Conservation (phyloP, 2,113 vertebrate genomes). For the Amazona vittata region DNA sequence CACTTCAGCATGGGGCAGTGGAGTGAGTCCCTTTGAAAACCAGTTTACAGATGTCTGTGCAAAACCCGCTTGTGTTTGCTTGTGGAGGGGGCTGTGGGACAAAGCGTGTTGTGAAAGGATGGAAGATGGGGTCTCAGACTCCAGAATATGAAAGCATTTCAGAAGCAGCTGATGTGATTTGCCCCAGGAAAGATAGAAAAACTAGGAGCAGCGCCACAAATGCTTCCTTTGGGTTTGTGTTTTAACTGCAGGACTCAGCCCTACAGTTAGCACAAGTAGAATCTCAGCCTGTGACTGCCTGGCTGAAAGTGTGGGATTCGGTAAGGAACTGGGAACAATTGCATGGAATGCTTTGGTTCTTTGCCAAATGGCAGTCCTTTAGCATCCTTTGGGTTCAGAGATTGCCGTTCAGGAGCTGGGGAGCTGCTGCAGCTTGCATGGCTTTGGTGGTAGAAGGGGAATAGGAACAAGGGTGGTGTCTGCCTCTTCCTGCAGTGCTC, state of each 20-base stretch:
- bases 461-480: neutral
- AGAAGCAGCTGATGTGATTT: neutral
- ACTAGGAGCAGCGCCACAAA: neutral
- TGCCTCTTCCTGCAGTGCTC: neutral
- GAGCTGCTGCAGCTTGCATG: fast-evolving
- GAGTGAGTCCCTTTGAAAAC: neutral
- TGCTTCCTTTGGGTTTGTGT: neutral
- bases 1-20: fast-evolving
- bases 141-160: neutral
- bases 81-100: neutral
- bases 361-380: neutral
- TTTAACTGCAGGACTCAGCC: neutral
- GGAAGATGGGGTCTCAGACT: neutral
- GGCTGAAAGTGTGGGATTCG: neutral
- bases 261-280: neutral
- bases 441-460: neutral
- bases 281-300: neutral
- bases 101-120: neutral
- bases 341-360: neutral
- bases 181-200: neutral
- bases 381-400: neutral
- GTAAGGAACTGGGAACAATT: neutral
- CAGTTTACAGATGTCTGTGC: neutral
- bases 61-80: neutral
- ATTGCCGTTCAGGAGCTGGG: neutral